Percentiles rank a stretch among this genome's conserved stretches.
These are phyloP conservation scores for Amblyraja radiata DNA, from an alignment of 2,797 vertebrate genomes.

Conservation along the genomic window DNA sequence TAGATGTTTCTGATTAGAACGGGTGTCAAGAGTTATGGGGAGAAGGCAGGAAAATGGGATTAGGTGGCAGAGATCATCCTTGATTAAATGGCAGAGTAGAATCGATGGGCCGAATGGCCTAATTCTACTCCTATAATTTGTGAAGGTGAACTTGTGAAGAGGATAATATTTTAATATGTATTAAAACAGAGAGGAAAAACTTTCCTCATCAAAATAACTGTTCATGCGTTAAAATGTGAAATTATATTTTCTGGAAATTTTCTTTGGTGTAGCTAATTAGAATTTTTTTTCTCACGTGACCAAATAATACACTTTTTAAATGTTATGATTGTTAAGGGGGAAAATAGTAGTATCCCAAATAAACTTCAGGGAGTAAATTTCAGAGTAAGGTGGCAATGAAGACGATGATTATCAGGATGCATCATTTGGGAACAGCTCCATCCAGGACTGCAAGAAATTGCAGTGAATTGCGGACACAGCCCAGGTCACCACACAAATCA, in stretches of 20 bases:
- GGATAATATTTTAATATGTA: not conserved
- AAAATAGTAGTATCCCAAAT: not conserved
- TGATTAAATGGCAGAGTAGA: no score
- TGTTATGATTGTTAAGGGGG: not conserved
- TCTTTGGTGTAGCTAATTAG: slow-evolving; percentile 2
- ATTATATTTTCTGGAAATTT: not conserved
- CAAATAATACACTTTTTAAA: not conserved
- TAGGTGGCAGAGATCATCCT: no score
- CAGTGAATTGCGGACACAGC: no score
- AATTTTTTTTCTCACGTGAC: not conserved
- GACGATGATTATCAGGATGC: not conserved
- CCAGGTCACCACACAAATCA: no score
- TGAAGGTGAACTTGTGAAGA: no score
- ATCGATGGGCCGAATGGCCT: no score
- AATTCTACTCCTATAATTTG: no score
- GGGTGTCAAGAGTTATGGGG: no score
- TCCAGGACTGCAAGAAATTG: no score
- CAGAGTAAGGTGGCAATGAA: not conserved
- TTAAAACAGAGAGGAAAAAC: not conserved
- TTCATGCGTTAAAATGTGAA: slow-evolving; percentile 2
- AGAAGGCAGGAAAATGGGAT: no score
- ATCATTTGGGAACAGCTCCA: no score
- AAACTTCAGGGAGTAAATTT: slow-evolving; percentile 20
- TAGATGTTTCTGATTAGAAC: no score
- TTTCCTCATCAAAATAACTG: not conserved